phyloP scores from a whole-genome alignment of 2,888 invertebrate genomes.

The Drosophila neonasuta region DNA sequence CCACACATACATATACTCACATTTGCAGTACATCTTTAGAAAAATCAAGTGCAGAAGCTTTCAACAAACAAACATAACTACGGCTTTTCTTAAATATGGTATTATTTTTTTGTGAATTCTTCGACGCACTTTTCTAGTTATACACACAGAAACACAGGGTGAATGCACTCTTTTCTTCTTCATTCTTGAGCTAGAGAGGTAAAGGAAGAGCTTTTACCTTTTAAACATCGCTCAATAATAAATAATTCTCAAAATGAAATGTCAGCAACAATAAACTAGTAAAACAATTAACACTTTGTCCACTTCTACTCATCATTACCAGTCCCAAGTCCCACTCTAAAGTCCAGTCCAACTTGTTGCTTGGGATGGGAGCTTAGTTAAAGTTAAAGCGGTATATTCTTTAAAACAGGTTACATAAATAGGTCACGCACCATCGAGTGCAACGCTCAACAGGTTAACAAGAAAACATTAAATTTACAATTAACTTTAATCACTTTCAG shows the following conservation, averaged over 20 bases:
- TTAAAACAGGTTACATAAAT: constrained; percentile 81
- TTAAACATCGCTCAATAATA: constrained; percentile 46
- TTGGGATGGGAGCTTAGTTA: constrained; percentile 48
- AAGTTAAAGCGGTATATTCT: constrained; percentile 64
- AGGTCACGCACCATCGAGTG: constrained; percentile 77
- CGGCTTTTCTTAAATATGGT: constrained; percentile 44
- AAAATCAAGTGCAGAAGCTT: constrained; percentile 17
- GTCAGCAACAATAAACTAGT: constrained; percentile 23
- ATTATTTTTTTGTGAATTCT: constrained; percentile 52
- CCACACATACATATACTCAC: constrained; percentile 22
- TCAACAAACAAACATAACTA: constrained; percentile 31
- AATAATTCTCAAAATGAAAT: constrained; percentile 30
- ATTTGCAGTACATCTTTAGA: not conserved
- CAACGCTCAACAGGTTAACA: constrained; percentile 73
- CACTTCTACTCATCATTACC: constrained; percentile 32
- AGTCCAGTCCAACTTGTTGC: constrained; percentile 59
- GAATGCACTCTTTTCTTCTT: constrained; percentile 75
- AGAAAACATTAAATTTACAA: constrained; percentile 28
- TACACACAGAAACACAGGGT: constrained; percentile 64
- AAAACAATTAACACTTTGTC: constrained; percentile 67
- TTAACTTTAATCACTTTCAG: constrained; percentile 27
- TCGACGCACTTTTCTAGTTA: constrained; percentile 57
- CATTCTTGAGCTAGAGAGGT: constrained; percentile 21
- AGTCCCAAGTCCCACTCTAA: constrained; percentile 25
- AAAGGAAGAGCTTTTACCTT: constrained; percentile 33